phyloP scores from a whole-genome alignment of 2,888 invertebrate species.

The Drosophila anomelani region DNA sequence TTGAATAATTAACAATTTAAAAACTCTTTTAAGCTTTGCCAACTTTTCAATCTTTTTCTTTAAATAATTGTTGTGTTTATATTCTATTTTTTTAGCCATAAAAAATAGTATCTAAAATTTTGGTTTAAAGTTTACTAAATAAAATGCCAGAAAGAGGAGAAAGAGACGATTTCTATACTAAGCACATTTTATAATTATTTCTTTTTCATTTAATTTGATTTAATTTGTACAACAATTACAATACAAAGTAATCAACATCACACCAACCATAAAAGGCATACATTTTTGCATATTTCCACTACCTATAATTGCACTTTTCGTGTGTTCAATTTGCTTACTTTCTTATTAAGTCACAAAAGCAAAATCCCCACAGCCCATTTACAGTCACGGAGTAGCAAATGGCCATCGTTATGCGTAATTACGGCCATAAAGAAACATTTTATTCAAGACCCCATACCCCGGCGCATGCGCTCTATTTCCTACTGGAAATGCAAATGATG shows the following conservation, averaged over 20 bases:
- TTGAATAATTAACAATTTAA: background rate
- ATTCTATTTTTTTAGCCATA: background rate
- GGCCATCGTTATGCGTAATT: conserved; percentile 61
- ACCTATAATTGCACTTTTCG: conserved; percentile 13
- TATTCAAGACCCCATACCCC: conserved; percentile 59
- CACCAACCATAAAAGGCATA: conserved; percentile 4
- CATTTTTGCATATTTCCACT: background rate
- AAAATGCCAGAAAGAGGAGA: no score
- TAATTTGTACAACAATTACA: background rate
- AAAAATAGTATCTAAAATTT: background rate
- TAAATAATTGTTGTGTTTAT: background rate
- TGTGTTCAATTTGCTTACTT: conserved; percentile 31
- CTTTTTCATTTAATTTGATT: background rate
- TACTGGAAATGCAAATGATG: conserved; percentile 76
- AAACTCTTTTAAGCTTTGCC: background rate
- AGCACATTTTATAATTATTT: background rate
- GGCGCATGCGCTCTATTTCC: conserved; percentile 71
- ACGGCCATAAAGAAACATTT: conserved; percentile 73
- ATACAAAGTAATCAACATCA: background rate
- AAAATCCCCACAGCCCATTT: conserved; percentile 14
- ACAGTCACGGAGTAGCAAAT: conserved; percentile 42
- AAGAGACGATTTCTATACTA: no score
- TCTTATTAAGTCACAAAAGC: conserved; percentile 34
- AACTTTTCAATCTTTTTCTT: background rate
- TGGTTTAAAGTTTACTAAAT: no score